Conservation (phyloP, 2,888 invertebrate genomes). For the Eilema caniola region DNA sequence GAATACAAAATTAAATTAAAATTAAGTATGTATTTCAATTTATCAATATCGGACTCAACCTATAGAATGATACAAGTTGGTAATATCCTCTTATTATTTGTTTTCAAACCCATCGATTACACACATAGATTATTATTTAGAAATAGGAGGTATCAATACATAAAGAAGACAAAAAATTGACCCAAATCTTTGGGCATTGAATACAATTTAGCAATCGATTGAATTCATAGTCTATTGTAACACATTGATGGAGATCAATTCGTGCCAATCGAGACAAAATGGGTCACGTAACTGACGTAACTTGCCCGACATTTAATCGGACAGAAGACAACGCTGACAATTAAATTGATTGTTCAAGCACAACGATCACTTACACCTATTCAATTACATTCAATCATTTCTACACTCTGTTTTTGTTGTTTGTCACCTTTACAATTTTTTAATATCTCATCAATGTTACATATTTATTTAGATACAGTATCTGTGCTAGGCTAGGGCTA, state of each 20-base stretch:
- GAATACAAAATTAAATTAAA: not conserved
- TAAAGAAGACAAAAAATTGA: conserved; percentile 36
- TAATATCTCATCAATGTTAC: not conserved
- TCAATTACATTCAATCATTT: conserved; percentile 54
- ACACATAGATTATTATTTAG: not conserved
- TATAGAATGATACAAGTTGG: not conserved
- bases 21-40: no score
- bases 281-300: conserved; percentile 61
- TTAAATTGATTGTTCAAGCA: conserved; percentile 63
- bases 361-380: conserved; percentile 59
- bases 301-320: conserved; percentile 62
- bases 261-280: conserved; percentile 68
- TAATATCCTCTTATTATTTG: not conserved
- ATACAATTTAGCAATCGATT: conserved; percentile 54
- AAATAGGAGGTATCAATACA: not conserved
- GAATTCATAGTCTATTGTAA: conserved; percentile 50
- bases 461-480: no score
- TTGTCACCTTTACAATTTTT: conserved; percentile 22
- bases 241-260: conserved; percentile 70
- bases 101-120: not conserved
- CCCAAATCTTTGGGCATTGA: conserved; percentile 41
- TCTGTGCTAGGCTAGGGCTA: no score
- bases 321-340: conserved; percentile 59
- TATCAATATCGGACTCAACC: no score
- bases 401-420: conserved; percentile 20